These are phyloP conservation scores for Nephrotoma appendiculata DNA, from an alignment of 2,888 invertebrate species.

Conservation along the genomic window DNA sequence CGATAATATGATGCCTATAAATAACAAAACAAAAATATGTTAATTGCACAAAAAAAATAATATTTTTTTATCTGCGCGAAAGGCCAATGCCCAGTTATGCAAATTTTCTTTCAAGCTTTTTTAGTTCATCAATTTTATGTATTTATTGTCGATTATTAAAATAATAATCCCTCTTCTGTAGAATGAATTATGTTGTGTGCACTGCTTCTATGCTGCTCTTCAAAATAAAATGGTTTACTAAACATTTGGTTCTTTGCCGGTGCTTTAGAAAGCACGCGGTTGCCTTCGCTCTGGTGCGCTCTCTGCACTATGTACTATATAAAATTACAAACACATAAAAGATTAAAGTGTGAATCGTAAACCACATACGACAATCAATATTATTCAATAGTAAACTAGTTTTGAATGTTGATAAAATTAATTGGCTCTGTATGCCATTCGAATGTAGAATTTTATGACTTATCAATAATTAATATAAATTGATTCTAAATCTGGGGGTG, in stretches of 20 bases:
- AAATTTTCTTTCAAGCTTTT: not conserved
- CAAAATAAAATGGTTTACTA: not conserved
- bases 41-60: not conserved
- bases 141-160: not conserved
- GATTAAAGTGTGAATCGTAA: not conserved
- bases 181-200: not conserved
- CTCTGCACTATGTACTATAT: not conserved
- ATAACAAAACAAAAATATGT: not conserved
- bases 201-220: not conserved
- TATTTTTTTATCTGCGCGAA: not conserved
- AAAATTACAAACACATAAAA: not conserved
- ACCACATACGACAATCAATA: not conserved
- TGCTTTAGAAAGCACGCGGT: not conserved
- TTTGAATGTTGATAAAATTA: not conserved
- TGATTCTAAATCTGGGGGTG: not conserved
- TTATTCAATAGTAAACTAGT: not conserved
- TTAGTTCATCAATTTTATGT: not conserved
- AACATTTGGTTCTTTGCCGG: not conserved
- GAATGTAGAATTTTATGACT: not conserved
- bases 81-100: not conserved
- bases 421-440: not conserved
- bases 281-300: not conserved
- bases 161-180: not conserved
- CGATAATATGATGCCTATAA: constrained; percentile 15
- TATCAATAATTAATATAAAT: not conserved